A percentile compares a stretch with the other conserved stretches of the same genome.
Evolutionary conservation across 2,113 vertebrate genomes (phyloP).

Genomic region (Struthio camelus): DNA sequence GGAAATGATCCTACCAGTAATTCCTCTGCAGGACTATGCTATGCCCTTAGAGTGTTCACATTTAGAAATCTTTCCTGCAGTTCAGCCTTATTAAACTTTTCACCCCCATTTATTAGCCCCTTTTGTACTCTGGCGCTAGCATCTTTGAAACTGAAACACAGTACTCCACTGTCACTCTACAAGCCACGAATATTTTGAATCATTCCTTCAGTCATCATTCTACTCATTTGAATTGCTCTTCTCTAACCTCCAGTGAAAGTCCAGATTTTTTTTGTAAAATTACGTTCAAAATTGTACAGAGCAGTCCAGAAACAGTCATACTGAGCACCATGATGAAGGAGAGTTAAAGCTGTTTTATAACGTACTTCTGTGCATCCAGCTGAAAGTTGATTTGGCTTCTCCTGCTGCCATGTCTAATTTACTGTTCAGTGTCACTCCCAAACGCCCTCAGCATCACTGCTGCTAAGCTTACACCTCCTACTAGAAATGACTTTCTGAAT

Average conservation of each 20-base stretch:
- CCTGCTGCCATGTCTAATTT: not conserved
- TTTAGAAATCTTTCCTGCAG: not conserved
- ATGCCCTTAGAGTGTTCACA: not conserved
- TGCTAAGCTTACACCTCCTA: not conserved
- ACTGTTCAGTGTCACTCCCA: not conserved
- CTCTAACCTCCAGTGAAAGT: not conserved
- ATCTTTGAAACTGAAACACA: not conserved
- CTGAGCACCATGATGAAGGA: not conserved
- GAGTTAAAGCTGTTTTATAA: not conserved
- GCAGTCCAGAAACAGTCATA: not conserved
- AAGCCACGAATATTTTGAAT: not conserved
- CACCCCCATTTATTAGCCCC: not conserved
- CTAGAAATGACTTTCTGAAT: not conserved
- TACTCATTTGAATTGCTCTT: not conserved
- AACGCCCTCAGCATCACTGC: not conserved
- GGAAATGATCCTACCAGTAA: not conserved
- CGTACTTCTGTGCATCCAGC: not conserved
- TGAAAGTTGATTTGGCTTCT: conserved; percentile 6
- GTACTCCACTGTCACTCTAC: not conserved
- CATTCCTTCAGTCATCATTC: not conserved
- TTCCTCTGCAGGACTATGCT: not conserved
- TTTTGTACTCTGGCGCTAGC: not conserved
- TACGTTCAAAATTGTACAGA: not conserved
- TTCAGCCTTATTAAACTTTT: not conserved
- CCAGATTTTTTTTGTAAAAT: not conserved